These are phyloP conservation scores for Muscicapa comitata DNA, from an alignment of 2,797 vertebrate species.

Conservation along the genomic window DNA sequence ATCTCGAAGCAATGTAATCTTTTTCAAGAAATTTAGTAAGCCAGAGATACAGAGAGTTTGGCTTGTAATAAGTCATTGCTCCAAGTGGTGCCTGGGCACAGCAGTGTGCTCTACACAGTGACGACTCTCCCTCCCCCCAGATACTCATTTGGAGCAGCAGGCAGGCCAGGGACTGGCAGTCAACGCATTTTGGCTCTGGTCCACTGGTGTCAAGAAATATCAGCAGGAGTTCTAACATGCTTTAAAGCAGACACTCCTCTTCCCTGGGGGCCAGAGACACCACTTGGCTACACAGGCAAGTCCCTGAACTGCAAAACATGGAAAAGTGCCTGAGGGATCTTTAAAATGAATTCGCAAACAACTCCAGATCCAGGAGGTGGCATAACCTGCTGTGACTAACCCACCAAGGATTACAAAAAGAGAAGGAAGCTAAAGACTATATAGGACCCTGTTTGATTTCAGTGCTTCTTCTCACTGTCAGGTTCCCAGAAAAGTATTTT, in stretches of 20 bases:
- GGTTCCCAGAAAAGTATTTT: neutral
- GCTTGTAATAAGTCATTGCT: neutral
- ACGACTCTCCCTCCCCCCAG: neutral
- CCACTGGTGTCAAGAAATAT: neutral
- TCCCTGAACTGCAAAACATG: neutral
- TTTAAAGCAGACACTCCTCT: constrained; percentile 2
- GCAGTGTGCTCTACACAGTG: neutral
- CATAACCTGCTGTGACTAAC: neutral
- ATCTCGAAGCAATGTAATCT: neutral
- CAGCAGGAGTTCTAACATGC: neutral
- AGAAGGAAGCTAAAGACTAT: neutral
- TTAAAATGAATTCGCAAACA: neutral
- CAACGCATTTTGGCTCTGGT: neutral
- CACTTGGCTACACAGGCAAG: neutral
- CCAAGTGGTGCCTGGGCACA: neutral
- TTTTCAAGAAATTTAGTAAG: neutral
- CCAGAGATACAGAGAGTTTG: neutral
- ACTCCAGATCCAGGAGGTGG: neutral
- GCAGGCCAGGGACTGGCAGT: neutral
- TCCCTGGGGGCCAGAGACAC: neutral
- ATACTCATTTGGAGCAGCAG: neutral
- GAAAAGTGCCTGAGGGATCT: neutral
- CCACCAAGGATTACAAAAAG: neutral
- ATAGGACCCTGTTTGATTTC: neutral
- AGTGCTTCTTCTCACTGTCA: neutral